Conservation (phyloP, 2,797 vertebrate genomes). For the Pteronotus mesoamericanus region DNA sequence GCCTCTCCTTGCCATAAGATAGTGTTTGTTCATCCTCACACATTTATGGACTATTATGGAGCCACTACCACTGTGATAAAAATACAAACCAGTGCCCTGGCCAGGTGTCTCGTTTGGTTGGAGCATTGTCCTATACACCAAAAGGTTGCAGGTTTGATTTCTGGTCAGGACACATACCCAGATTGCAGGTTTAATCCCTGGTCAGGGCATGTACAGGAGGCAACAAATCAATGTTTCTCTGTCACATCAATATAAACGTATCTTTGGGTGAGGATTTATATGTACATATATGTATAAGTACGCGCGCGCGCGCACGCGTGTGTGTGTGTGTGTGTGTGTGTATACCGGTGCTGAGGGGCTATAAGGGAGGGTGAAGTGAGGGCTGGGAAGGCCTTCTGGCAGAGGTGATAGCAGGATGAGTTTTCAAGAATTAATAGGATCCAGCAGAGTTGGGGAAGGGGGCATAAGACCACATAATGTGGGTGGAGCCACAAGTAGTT, state of each 20-base stretch:
- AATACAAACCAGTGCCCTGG: not conserved
- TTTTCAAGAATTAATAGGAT: not conserved
- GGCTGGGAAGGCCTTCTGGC: not conserved
- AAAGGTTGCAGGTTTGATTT: not conserved
- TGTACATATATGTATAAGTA: not conserved
- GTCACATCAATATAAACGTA: not conserved
- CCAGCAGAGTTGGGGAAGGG: not conserved
- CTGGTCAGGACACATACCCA: not conserved
- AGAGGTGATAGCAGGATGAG: not conserved
- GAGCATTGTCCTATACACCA: too few species aligned
- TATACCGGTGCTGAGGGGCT: not conserved
- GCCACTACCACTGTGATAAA: not conserved
- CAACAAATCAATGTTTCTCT: not conserved
- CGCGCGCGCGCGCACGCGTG: too few species aligned
- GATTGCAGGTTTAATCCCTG: not conserved
- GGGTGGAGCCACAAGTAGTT: too few species aligned
- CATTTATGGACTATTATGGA: not conserved
- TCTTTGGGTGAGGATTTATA: not conserved
- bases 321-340: not conserved
- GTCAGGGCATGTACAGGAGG: not conserved
- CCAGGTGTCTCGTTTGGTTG: not conserved
- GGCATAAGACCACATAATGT: too few species aligned
- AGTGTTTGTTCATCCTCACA: not conserved
- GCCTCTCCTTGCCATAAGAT: not conserved
- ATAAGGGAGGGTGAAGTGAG: not conserved